Conservation (phyloP, 35 echinoderm and acorn worm species). For the Heliocidaris tuberculata region DNA sequence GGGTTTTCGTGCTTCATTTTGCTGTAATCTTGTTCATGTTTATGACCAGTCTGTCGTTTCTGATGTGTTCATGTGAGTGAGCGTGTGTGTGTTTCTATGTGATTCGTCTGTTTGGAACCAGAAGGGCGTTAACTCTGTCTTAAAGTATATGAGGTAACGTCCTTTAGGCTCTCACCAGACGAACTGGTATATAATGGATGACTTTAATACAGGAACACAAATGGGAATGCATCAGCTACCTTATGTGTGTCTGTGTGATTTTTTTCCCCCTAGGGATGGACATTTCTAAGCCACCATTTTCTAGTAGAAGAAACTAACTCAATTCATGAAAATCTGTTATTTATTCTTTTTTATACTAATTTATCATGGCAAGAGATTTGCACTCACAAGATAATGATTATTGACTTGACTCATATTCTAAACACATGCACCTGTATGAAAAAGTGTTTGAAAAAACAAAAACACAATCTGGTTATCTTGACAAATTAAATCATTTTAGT, state of each 20-base stretch:
- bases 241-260: background rate
- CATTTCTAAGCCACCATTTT: slow-evolving; percentile 29
- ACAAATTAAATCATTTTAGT: slow-evolving; percentile 15
- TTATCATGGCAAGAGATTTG: slow-evolving; percentile 46
- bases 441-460: background rate
- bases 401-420: background rate
- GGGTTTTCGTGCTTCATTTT: background rate
- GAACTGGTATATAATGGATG: background rate
- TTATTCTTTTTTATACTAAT: slow-evolving; percentile 38
- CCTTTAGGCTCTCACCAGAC: too few species aligned
- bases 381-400: slow-evolving; percentile 41
- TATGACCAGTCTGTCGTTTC: background rate
- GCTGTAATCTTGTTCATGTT: background rate
- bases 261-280: background rate
- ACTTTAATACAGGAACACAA: background rate
- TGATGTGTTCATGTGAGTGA: background rate
- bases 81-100: background rate
- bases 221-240: background rate
- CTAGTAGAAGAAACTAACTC: slow-evolving; percentile 48
- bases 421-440: slow-evolving; percentile 35
- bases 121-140: too few species aligned
- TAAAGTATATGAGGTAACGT: too few species aligned
- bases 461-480: background rate
- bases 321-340: slow-evolving; percentile 27
- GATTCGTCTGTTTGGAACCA: background rate